These are phyloP conservation scores for Euwallacea fornicatus DNA, from an alignment of 1,140 invertebrate genomes.

Conservation along the genomic window DNA sequence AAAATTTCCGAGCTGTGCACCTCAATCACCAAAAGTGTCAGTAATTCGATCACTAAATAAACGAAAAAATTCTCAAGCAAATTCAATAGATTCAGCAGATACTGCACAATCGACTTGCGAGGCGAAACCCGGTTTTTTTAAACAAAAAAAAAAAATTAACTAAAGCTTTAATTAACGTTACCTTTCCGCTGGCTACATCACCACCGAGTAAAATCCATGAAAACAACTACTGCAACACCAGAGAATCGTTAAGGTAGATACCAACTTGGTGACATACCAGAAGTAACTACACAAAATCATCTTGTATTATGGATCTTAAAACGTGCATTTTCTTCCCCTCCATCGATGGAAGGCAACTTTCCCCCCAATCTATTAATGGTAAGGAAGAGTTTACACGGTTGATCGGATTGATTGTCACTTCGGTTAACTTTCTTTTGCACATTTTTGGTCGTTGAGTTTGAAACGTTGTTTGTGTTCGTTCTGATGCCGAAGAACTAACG, in stretches of 20 bases:
- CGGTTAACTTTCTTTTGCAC: slow-evolving; percentile 26
- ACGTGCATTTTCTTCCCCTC: slow-evolving; percentile 16
- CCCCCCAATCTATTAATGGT: slow-evolving; percentile 11
- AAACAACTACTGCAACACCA: neutral
- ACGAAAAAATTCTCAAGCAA: no score
- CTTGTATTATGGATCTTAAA: slow-evolving; percentile 28
- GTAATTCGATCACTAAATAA: no score
- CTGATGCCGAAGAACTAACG: no score
- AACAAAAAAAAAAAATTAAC: neutral
- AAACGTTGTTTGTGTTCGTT: no score
- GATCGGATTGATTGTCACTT: slow-evolving; percentile 15
- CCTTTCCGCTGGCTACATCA: no score
- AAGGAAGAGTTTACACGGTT: slow-evolving; percentile 31
- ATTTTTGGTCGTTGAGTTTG: slow-evolving; percentile 8
- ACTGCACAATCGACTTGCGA: no score
- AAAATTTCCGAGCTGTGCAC: no score
- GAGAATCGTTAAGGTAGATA: neutral
- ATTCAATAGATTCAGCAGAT: no score
- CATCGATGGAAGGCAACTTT: slow-evolving; percentile 10
- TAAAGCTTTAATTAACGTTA: neutral
- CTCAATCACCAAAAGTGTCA: no score
- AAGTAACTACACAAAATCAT: slow-evolving; percentile 14
- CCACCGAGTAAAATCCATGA: slow-evolving; percentile 26
- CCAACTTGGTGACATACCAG: slow-evolving; percentile 9
- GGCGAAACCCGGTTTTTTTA: no score